Conservation (phyloP, 2,797 vertebrate genomes). For the Dermochelys coriacea region DNA sequence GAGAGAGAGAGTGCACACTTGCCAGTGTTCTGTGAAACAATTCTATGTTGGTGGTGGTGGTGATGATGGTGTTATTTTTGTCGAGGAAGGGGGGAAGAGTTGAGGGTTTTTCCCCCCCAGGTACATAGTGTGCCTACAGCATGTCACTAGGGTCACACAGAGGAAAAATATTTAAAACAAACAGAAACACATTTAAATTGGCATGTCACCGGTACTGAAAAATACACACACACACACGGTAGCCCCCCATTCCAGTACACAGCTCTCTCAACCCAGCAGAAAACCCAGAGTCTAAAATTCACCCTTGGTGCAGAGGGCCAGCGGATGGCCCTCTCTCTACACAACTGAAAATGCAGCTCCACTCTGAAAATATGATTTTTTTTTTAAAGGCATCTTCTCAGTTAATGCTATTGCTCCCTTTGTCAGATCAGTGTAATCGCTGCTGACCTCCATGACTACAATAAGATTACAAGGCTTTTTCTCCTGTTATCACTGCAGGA, state of each 20-base stretch:
- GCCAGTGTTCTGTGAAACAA: not conserved
- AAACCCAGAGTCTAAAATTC: too few species aligned
- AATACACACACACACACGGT: accelerated
- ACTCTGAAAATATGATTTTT: not conserved
- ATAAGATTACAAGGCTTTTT: not conserved
- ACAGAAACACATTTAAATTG: not conserved
- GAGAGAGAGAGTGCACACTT: not conserved
- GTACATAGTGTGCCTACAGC: accelerated
- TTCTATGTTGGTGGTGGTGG: too few species aligned
- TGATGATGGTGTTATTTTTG: not conserved
- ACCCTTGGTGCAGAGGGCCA: too few species aligned
- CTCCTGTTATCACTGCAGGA: not conserved
- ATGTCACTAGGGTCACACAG: not conserved
- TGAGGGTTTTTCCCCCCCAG: not conserved
- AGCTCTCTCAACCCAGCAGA: too few species aligned
- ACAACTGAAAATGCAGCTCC: not conserved
- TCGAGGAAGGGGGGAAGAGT: not conserved
- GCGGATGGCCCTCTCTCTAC: too few species aligned
- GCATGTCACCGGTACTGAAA: not conserved
- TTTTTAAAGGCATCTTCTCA: not conserved
- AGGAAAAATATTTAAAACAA: not conserved
- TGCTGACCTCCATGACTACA: too few species aligned
- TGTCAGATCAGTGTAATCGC: too few species aligned
- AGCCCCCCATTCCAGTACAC: not conserved
- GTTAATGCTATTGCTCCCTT: too few species aligned